Conservation (phyloP, 92 coral and sea anemone species). For the Phymanthus crucifer region DNA sequence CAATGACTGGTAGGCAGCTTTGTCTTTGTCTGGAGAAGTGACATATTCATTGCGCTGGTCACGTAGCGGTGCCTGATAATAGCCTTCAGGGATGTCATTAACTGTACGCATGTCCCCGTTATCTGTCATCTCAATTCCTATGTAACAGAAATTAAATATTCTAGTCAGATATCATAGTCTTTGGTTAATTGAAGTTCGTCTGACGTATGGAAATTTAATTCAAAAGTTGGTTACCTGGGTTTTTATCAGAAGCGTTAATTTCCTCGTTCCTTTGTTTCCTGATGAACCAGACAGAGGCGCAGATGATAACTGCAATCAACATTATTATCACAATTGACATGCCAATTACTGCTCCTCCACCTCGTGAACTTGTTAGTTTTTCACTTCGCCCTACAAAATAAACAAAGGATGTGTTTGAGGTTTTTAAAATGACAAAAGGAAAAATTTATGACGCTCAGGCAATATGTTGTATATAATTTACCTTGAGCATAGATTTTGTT, state of each 20-base stretch:
- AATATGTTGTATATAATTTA: too few species aligned
- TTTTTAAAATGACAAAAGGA: neutral
- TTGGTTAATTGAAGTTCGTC: neutral
- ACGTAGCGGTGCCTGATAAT: slow-evolving; percentile 1
- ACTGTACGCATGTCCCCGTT: slow-evolving; percentile 9
- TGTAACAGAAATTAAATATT: neutral
- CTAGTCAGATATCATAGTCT: neutral
- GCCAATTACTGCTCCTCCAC: slow-evolving; percentile 1
- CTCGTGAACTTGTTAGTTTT: neutral
- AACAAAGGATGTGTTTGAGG: neutral
- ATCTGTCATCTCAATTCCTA: slow-evolving; percentile 4
- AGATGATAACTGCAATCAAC: slow-evolving; percentile 6
- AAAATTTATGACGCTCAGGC: too few species aligned
- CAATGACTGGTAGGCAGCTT: slow-evolving; percentile 4
- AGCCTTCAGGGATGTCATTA: neutral
- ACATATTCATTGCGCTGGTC: neutral
- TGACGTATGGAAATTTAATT: neutral
- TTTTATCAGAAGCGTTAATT: neutral
- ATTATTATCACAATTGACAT: slow-evolving; percentile 1
- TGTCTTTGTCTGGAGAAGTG: neutral
- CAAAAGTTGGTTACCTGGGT: neutral
- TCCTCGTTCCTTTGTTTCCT: slow-evolving; percentile 8
- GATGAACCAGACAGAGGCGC: slow-evolving; percentile 5
- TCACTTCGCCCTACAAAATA: neutral
- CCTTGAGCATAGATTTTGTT: neutral